Conservation (phyloP, 1,140 invertebrate genomes). For the Drosophila teissieri region DNA sequence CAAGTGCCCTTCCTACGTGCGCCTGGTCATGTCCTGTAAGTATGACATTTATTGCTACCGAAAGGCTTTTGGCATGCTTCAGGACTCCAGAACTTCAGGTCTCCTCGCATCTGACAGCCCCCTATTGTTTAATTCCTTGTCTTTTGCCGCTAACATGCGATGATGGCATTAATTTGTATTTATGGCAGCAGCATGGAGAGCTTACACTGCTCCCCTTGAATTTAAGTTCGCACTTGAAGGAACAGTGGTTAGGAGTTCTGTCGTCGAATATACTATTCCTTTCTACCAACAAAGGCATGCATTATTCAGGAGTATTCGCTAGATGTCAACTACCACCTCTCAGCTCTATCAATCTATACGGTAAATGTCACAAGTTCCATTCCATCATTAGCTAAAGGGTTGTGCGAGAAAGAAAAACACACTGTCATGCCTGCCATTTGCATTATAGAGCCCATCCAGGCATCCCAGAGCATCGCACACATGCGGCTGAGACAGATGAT, state of each 20-base stretch:
- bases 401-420: constrained; percentile 73
- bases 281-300: not conserved
- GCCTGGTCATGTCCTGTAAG: constrained; percentile 40
- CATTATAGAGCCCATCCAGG: constrained; percentile 42
- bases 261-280: not conserved
- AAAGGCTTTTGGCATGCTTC: constrained; percentile 80
- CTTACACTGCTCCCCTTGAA: not conserved
- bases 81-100: constrained; percentile 61
- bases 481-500: constrained; percentile 44
- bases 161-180: constrained; percentile 46
- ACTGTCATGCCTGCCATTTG: constrained; percentile 73
- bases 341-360: constrained; percentile 44
- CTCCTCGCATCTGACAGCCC: constrained; percentile 58
- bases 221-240: not conserved
- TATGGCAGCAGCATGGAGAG: not conserved
- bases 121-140: not conserved
- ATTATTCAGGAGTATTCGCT: constrained; percentile 17
- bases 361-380: constrained; percentile 61
- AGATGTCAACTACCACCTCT: constrained; percentile 27
- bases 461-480: constrained; percentile 20
- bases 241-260: not conserved
- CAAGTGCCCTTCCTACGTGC: constrained; percentile 56
- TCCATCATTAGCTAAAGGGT: constrained; percentile 78
- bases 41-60: constrained; percentile 81
- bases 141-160: constrained; percentile 19